Conservation (phyloP, 1,140 invertebrate genomes). For the Ectropis grisescens region DNA sequence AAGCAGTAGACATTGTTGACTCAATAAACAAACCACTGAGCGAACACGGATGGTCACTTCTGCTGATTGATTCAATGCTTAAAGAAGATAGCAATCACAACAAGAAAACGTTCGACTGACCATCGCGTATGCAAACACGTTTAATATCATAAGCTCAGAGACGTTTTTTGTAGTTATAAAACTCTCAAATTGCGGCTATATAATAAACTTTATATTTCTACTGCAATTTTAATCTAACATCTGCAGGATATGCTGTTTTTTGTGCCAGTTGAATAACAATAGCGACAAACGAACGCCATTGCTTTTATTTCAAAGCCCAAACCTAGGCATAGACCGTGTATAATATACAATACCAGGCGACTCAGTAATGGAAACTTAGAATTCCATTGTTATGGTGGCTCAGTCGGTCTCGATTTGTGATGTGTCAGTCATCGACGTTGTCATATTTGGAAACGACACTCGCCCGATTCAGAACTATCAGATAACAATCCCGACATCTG, state of each 20-base stretch:
- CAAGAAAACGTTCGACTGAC: too few species aligned
- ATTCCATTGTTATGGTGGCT: conserved; percentile 33
- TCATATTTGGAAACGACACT: conserved; percentile 39
- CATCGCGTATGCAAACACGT: conserved; percentile 16
- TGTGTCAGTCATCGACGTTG: conserved; percentile 32
- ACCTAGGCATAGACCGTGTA: conserved; percentile 28
- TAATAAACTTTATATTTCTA: conserved; percentile 14
- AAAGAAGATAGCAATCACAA: conserved; percentile 36
- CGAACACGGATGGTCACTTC: conserved; percentile 47
- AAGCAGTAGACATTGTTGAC: conserved; percentile 47
- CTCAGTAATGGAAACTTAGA: conserved; percentile 20
- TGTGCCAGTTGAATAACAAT: conserved; percentile 27
- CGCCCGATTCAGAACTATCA: conserved; percentile 47
- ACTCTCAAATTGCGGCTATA: conserved; percentile 9
- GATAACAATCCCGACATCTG: conserved; percentile 54
- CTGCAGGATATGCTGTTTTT: conserved; percentile 11
- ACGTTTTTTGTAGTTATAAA: conserved; percentile 12
- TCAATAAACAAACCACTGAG: conserved; percentile 39
- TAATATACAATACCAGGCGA: conserved; percentile 18
- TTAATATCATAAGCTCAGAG: conserved; percentile 5
- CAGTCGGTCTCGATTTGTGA: conserved; percentile 12
- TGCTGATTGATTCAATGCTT: conserved; percentile 33
- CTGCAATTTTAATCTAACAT: conserved; percentile 12
- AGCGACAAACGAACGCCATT: conserved; percentile 31
- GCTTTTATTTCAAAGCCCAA: conserved; percentile 29